These are phyloP conservation scores for Eospalax fontanierii DNA, from an alignment of 2,797 vertebrate genomes.

Conservation along the genomic window DNA sequence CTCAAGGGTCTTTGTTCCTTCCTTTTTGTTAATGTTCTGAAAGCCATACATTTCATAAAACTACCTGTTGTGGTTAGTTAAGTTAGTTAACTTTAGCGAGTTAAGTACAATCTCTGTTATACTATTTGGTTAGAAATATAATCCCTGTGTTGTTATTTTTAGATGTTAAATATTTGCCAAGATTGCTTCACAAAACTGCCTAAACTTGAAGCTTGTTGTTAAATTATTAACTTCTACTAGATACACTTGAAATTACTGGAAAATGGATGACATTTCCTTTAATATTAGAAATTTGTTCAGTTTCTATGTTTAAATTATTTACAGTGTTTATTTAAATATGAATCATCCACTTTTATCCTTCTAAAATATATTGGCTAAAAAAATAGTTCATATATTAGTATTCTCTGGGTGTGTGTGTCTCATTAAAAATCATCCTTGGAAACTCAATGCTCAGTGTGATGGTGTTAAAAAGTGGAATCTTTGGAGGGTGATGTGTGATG, in stretches of 20 bases:
- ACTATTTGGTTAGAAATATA: not conserved
- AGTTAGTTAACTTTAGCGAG: not conserved
- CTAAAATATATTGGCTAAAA: not conserved
- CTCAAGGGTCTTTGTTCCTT: not conserved
- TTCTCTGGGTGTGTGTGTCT: not conserved
- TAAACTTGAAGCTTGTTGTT: not conserved
- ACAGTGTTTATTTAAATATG: not conserved
- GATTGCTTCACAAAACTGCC: not conserved
- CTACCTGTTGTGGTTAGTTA: not conserved
- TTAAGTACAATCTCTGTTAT: not conserved
- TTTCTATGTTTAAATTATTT: not conserved
- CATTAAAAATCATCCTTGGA: not conserved
- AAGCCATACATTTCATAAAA: not conserved
- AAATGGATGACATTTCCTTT: not conserved
- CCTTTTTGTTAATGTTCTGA: not conserved
- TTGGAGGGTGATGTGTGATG: not conserved
- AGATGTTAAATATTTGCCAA: not conserved
- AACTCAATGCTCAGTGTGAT: not conserved
- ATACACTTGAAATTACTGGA: not conserved
- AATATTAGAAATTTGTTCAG: not conserved
- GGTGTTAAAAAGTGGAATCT: not conserved
- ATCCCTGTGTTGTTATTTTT: not conserved
- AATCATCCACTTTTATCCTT: not conserved
- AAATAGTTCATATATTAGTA: not conserved
- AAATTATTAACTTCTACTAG: not conserved